Base-by-base conservation (phyloP, 2,888 invertebrate genomes). In the Kuschelorhynchus macadamiae region DNA sequence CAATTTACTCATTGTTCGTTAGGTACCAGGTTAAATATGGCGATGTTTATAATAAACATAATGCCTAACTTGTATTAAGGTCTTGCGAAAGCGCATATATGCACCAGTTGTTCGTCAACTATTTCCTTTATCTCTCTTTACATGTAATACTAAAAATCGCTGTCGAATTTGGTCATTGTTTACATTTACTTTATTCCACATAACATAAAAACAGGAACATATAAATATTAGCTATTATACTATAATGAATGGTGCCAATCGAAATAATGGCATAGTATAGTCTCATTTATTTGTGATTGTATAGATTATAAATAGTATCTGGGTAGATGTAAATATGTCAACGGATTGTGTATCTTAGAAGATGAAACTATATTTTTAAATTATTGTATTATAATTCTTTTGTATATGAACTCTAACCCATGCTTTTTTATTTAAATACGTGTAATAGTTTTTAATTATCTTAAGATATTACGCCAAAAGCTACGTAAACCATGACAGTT, bases 321-420 rank as follows among this genome's bases (percentile, higher is more conserved):
- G 70, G 62, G 57, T 67, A 56, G 36, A 57, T 69, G 68, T 73
- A 60, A 71, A 70, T 46, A 49, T 63, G 32, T 56, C 36, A 32
- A 47, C 52, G 30, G 66, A 66, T 53, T 60, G 53, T 66, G 53
- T 60, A 53, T 66, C 47, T 56, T 67, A 62, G 47, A 36, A 47
- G 49, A 66, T 62, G 33, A 67, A 33, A 41, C 46, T 63, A 64
- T 63, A 63, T 52, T 63, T 67, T 63, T 63, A 68, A 68, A 59
- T 68, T 60, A 57, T 67, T 64, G 63, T 68, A 57, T 18, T 53
- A 63, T 68, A 63, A n/a, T 52, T 66, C 18, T 52, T 50, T 67
- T 67, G 62, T 67, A 59, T 55, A 39, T 33, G 57, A 62, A 30
- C 57, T 50, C 56, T 39, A 53, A 61, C 20, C 16, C 12, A 44